Evolutionary conservation across 2,797 vertebrate genomes (phyloP), one percentile per base, ranked within the genome.

Genomic region (Buceros bicornis): DNA sequence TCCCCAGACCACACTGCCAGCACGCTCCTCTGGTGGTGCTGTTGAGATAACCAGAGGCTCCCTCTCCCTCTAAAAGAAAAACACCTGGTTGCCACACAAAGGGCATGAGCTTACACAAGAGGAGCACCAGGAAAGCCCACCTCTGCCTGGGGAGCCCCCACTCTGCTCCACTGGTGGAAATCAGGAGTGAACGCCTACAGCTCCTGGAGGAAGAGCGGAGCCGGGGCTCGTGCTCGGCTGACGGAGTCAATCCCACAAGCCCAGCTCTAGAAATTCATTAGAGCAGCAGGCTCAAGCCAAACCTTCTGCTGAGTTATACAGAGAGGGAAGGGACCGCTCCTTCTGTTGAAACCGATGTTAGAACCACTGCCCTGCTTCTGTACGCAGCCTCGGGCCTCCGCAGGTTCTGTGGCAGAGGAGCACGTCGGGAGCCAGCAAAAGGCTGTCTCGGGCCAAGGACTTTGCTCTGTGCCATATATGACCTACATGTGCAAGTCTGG

Each of bases 251-350:
- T 78, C 50, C 72, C 43, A 51, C 62, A 70, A 91, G 58, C 43
- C n/a, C 22, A 9, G 65, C 54, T 95, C 88, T 66, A 90, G 85
- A 92, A 90, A 90, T 51, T 45, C 73, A 43, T 53, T 78, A 29
- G 6, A 86, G 70, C 85, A 88, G 78, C 29, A 82, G 61, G 72
- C 45, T 88, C 17, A 61, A 81, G 69, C 22, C 82, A 95, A 91
- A 61, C 25, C 47, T 83, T 96, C 86, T 82, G 61, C 79, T 94
- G 65, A 89, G 79, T 91, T 87, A 86, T 50, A 76, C 22, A 42
- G 72, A 48, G 79, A 71, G 64, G n/a, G 33, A 33, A 71, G 64
- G n/a, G 61, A n/a, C 43, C 2, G 1, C 81, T 93, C 51, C 82
- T 90, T 57, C 80, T 69, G 54, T 47, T 92, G 65, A 94, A 85